Base-by-base conservation (phyloP, 1,140 invertebrate genomes). In the Lordiphosa collinella region DNA sequence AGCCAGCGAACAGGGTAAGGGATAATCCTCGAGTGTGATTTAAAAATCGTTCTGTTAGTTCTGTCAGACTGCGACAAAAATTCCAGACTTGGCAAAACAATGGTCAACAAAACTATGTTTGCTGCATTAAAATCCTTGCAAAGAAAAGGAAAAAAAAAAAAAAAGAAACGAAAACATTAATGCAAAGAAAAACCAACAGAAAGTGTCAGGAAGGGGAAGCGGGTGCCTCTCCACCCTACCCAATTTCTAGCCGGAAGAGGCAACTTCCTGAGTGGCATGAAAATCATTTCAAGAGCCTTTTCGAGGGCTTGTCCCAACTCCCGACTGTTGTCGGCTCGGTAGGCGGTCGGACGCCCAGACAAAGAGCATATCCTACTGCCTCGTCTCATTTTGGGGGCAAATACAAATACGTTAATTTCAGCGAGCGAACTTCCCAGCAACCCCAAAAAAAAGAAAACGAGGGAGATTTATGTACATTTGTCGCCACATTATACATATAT, bases 261-360 rank as follows among this genome's bases (percentile, higher is more conserved):
- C 53, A 54, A 72, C 68, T 68, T 72, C 64, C 68, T 62, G 64
- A 68, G 58, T 72, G 64, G 52, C 67, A 71, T 66, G 58, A 54
- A 71, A 66, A 67, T 66, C 44, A 56, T 67, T 61, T 71, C 43
- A 51, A 71, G 53, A 63, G 59, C 29, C 14, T 37, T 25, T 44
- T 51, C 34, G 48, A 51, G 48, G 41, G 41, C 11, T 25, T 51
- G 22, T 41, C 35, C 22, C 36, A 31, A 52, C 41, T 44, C 41
- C 41, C 41, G 22, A 44, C 25, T 38, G 49, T 14, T 51, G 22
- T 51, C 25, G 38, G 37, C 57, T 22, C 18, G 10, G 22, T 32
- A 22, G 40, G 37, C n/a, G 5, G 31, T n/a, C 44, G 43, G 44
- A 11, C 31, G 35, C n/a, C 14, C 59, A 68, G 66, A 69, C 61